phyloP scores from a whole-genome alignment of 2,113 vertebrate species.

The Leiothrix lutea region DNA sequence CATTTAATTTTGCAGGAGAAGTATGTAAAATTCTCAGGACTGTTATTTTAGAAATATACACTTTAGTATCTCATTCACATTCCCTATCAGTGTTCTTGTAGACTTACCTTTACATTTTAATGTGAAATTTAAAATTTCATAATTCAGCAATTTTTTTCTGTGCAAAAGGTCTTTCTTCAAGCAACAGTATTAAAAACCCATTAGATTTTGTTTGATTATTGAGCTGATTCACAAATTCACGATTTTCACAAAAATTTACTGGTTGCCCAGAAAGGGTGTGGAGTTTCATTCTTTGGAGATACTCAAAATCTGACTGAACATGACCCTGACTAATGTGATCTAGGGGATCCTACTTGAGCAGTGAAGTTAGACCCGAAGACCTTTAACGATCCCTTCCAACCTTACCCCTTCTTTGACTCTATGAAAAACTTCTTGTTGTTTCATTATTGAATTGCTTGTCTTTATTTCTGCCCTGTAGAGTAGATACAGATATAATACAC shows the following conservation, averaged over 20 bases:
- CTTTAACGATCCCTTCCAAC: neutral
- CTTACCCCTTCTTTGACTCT: neutral
- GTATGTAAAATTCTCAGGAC: neutral
- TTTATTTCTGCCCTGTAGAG: neutral
- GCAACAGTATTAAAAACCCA: fast-evolving
- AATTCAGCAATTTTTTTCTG: neutral
- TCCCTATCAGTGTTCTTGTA: neutral
- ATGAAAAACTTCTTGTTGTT: neutral
- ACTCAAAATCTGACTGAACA: neutral
- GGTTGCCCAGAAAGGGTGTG: too few relatives aligned
- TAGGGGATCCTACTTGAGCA: neutral
- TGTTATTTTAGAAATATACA: neutral
- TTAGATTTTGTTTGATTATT: neutral
- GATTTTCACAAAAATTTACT: neutral
- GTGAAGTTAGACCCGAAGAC: neutral
- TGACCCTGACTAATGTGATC: fast-evolving
- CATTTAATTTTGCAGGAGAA: neutral
- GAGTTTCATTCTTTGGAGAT: fast-evolving
- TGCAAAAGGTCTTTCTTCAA: neutral
- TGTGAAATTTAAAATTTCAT: neutral
- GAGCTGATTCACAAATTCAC: neutral
- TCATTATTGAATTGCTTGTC: neutral
- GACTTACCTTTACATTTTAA: neutral
- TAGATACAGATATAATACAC: neutral
- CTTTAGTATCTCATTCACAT: neutral